Evolutionary conservation across 2,113 vertebrate species (phyloP).

Genomic region (Pogona vitticeps): DNA sequence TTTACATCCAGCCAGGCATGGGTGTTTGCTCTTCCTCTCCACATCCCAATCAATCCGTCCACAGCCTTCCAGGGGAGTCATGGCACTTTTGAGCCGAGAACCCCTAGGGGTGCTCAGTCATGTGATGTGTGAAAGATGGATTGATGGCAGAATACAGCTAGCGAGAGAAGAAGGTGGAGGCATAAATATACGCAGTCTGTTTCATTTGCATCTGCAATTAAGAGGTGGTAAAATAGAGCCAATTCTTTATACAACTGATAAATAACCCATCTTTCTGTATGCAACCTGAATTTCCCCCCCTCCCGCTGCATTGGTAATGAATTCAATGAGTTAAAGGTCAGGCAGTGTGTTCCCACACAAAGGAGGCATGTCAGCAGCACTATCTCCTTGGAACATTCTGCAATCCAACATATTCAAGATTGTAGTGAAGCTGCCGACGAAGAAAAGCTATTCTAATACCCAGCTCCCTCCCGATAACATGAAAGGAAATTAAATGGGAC

Average conservation of each 20-base stretch:
- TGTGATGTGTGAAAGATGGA: slow-evolving; percentile 1
- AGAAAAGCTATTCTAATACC: slow-evolving; percentile 27
- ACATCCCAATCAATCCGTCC: slow-evolving; percentile 2
- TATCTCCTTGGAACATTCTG: slow-evolving; percentile 45
- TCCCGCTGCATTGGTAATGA: not conserved
- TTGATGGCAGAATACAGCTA: slow-evolving; percentile 14
- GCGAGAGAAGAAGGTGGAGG: rapidly evolving
- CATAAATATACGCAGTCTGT: not conserved
- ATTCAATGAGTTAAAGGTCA: slow-evolving; percentile 40
- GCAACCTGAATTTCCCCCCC: not conserved
- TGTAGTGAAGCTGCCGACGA: not conserved
- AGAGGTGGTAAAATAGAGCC: not conserved
- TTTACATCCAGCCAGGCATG: not conserved
- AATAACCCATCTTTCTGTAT: not conserved
- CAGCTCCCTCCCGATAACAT: slow-evolving; percentile 16
- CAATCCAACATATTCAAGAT: slow-evolving; percentile 25
- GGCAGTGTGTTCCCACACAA: not conserved
- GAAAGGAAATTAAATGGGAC: slow-evolving; percentile 18
- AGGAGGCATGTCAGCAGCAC: rapidly evolving
- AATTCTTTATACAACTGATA: not conserved
- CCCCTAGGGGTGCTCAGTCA: not conserved
- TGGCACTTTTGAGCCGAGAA: not conserved
- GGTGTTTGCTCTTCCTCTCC: not conserved
- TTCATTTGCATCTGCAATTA: not conserved
- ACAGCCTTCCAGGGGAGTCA: not conserved